phyloP scores from a whole-genome alignment of 2,113 vertebrate genomes.

The Silurus glanis region DNA sequence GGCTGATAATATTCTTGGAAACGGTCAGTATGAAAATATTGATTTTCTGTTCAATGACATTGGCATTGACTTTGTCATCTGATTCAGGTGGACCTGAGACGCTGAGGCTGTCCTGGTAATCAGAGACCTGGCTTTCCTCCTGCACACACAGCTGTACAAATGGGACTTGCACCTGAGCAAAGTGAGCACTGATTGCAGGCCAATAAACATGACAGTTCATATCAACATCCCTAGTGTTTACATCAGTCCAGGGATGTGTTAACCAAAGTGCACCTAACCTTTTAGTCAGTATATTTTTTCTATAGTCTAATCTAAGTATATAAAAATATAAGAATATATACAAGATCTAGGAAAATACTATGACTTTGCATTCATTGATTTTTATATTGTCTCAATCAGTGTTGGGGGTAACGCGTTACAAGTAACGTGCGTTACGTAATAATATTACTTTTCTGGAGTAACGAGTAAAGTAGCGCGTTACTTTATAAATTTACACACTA shows the following conservation, averaged over 20 bases:
- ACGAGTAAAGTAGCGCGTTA: no score
- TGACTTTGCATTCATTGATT: not conserved
- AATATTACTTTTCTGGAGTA: no score
- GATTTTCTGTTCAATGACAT: conserved; percentile 32
- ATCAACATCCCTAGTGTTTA: conserved; percentile 29
- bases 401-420: no score
- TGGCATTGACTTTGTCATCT: conserved; percentile 31
- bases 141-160: conserved; percentile 58
- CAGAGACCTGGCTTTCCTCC: conserved; percentile 40
- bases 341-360: not conserved
- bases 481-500: no score
- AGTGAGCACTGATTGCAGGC: conserved; percentile 35
- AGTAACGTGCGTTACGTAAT: no score
- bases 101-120: not conserved
- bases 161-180: conserved; percentile 45
- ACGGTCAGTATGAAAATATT: conserved; percentile 9
- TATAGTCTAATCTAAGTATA: not conserved
- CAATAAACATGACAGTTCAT: conserved; percentile 25
- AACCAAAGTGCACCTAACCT: not conserved
- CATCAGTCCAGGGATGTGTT: not conserved
- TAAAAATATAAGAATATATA: not conserved
- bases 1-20: not conserved
- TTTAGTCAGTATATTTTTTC: not conserved
- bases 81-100: conserved; percentile 9
- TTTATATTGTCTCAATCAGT: not conserved